Evolutionary conservation across 2,113 vertebrate genomes (phyloP).

Genomic region (Lonchura striata): DNA sequence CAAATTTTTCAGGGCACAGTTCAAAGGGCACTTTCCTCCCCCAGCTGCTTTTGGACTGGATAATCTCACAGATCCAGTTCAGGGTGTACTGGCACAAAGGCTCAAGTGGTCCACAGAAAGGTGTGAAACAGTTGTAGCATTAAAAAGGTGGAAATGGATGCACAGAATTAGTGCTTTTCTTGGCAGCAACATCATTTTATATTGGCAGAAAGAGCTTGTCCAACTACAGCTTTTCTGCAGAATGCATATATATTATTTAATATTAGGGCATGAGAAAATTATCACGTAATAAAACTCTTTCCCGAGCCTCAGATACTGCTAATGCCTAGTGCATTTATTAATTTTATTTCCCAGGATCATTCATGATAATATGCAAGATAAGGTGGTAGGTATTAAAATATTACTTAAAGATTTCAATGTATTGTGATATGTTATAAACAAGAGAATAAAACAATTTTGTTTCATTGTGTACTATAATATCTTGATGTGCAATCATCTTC

Average conservation of each 20-base stretch:
- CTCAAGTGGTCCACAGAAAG: not conserved
- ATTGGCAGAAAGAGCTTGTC: not conserved
- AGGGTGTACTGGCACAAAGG: not conserved
- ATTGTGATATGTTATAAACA: not conserved
- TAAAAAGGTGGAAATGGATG: not conserved
- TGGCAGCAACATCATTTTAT: not conserved
- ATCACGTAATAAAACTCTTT: not conserved
- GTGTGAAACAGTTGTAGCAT: not conserved
- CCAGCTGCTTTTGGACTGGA: not conserved
- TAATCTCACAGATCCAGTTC: not conserved
- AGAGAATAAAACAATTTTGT: not conserved
- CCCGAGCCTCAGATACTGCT: not conserved
- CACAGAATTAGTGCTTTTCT: not conserved
- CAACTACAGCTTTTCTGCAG: not conserved
- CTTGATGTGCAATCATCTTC: not conserved
- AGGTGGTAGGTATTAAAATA: not conserved
- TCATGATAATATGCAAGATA: not conserved
- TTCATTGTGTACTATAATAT: not conserved
- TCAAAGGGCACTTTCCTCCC: not conserved
- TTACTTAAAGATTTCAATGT: not conserved
- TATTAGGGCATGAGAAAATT: not conserved
- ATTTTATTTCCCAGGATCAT: not conserved
- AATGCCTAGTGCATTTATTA: not conserved
- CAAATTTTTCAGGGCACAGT: not conserved
- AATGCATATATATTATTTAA: not conserved